Conservation (phyloP, 2,797 vertebrate species). For the Eulemur coronatus region DNA sequence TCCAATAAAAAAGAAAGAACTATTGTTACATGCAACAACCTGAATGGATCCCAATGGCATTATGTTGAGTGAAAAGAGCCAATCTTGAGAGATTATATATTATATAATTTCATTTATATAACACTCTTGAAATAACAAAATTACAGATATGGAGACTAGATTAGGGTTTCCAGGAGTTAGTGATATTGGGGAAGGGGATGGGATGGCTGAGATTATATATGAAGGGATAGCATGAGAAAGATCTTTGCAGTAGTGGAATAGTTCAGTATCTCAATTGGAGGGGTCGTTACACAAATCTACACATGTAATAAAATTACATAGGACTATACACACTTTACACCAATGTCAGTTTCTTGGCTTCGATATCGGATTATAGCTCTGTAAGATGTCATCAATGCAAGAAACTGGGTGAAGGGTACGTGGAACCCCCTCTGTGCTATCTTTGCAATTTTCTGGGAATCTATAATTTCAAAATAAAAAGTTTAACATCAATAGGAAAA, state of each 20-base stretch:
- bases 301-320: neutral
- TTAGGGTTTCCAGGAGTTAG: neutral
- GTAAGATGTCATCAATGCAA: neutral
- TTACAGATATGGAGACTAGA: neutral
- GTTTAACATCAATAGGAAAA: neutral
- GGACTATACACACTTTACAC: neutral
- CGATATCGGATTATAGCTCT: neutral
- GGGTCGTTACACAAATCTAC: neutral
- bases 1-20: neutral
- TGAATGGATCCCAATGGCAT: neutral
- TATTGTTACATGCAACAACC: neutral
- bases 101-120: neutral
- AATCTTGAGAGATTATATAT: neutral
- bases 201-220: neutral
- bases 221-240: neutral
- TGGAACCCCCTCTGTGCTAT: neutral
- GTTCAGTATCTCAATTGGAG: neutral
- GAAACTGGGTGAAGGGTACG: neutral
- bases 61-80: neutral
- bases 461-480: constrained; percentile 17
- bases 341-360: neutral
- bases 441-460: neutral
- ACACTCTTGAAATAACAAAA: neutral
- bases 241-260: neutral
- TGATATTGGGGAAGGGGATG: neutral